Percentiles rank a stretch among this genome's conserved stretches.
Evolutionary conservation across 2,113 vertebrate species (phyloP).

Genomic region (Microcebus murinus): DNA sequence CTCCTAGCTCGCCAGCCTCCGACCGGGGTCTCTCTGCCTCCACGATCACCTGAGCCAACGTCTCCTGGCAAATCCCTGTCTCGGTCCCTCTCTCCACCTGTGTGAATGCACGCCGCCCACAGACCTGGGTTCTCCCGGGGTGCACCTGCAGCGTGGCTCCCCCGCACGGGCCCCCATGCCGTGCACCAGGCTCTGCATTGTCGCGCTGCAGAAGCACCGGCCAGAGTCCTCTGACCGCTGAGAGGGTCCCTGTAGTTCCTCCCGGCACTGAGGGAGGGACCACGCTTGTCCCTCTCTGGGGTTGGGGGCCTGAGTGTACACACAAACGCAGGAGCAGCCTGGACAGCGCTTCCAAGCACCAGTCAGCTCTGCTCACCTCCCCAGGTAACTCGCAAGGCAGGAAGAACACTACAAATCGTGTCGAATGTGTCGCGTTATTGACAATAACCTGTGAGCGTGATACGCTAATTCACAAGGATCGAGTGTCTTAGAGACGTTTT

Average conservation of each 20-base stretch:
- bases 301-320: rapidly evolving
- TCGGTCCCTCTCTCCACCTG: no score
- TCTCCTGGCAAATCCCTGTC: not conserved
- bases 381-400: rapidly evolving
- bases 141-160: not conserved
- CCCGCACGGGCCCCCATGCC: rapidly evolving
- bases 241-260: rapidly evolving
- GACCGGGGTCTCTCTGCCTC: not conserved
- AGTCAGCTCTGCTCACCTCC: not conserved
- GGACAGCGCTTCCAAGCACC: not conserved
- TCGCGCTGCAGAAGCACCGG: rapidly evolving
- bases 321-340: not conserved
- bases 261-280: not conserved
- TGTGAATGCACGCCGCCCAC: no score
- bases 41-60: rapidly evolving
- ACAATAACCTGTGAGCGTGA: rapidly evolving
- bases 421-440: not conserved
- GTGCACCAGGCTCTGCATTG: rapidly evolving
- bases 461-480: not conserved
- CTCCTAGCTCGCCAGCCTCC: no score
- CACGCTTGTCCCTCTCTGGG: rapidly evolving
- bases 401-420: rapidly evolving
- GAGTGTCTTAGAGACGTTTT: not conserved
- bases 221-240: rapidly evolving
- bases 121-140: rapidly evolving